Base-by-base conservation (phyloP, 2,888 invertebrate species). In the Folsomia manolachei region DNA sequence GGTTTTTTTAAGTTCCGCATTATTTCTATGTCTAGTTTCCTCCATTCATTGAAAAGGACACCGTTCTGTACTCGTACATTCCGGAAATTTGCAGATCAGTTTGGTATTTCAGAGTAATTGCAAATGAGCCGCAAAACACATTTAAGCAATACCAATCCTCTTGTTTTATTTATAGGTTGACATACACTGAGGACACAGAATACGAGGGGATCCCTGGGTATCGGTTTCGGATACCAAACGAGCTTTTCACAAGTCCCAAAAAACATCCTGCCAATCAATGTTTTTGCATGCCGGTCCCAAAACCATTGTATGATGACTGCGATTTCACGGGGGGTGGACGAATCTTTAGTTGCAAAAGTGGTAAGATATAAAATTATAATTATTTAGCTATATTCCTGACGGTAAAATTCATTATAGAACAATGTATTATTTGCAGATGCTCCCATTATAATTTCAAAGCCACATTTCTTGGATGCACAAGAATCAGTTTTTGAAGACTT, bases 401-500 rank as follows among this genome's bases (percentile, higher is more conserved):
- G n/a, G n/a, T n/a, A n/a, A n/a, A n/a, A n/a, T n/a, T n/a, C n/a
- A n/a, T n/a, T n/a, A n/a, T n/a, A n/a, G n/a, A n/a, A n/a, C n/a
- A n/a, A n/a, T n/a, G 11, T n/a, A n/a, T n/a, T n/a, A n/a, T n/a
- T 63, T 27, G 2, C n/a, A 77, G 79, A 82, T 39, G 82, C 82
- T 2, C 84, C 84, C 1, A 79, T 84, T 1, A 79, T 83, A 18
- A 81, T 83, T 69, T 83, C 83, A 2, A 82, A 82, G 25, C 84
- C 84, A 0, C 84, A 85, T 73, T 77, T 77, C 27, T 62, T 77
- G 21, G 74, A 74, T n/a, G 75, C 74, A 19, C 71, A 74, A 18
- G 70, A 61, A 2, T 53, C 19, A 21, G 27, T 71, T 1, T 19
- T 26, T 11, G 60, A n/a, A n/a, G 4, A 23, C 14, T 27, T 18